phyloP scores from a whole-genome alignment of 2,888 invertebrate species.

The Drosophila acutilabella region DNA sequence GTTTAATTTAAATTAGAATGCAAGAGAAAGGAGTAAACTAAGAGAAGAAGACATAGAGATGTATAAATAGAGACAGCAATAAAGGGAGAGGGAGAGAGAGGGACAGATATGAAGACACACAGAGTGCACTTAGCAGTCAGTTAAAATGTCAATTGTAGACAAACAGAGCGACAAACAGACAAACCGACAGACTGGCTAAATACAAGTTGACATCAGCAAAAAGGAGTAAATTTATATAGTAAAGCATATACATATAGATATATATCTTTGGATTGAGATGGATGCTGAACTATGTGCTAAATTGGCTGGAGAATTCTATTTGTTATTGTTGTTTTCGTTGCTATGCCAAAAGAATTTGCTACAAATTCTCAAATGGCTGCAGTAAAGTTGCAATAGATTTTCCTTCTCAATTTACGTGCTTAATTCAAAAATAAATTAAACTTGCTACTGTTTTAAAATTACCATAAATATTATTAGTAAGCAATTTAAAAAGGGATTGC shows the following conservation, averaged over 20 bases:
- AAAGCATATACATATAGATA: neutral
- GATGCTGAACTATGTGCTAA: constrained; percentile 5
- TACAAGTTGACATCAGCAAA: constrained; percentile 11
- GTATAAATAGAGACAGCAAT: neutral
- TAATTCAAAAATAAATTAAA: neutral
- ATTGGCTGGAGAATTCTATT: constrained; percentile 16
- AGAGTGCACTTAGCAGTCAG: constrained; percentile 62
- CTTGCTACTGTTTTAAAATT: neutral
- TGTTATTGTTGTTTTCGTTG: neutral
- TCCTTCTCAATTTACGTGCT: constrained; percentile 7
- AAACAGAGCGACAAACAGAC: constrained; percentile 10
- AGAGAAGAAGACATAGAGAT: neutral
- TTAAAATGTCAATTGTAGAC: constrained; percentile 66
- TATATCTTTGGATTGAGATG: constrained; percentile 13
- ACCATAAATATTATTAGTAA: too few relatives aligned
- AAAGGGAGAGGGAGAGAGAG: neutral
- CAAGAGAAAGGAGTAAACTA: constrained; percentile 32
- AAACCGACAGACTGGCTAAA: constrained; percentile 9
- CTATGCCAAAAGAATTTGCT: constrained; percentile 22
- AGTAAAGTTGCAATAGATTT: constrained; percentile 1
- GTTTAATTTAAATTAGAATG: constrained; percentile 77
- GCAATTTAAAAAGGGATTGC: too few relatives aligned
- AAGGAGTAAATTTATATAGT: constrained; percentile 14
- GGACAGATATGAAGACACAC: neutral
- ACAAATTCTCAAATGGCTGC: neutral